phyloP scores from a whole-genome alignment of 1,140 invertebrate species.

The Drosophila azteca region DNA sequence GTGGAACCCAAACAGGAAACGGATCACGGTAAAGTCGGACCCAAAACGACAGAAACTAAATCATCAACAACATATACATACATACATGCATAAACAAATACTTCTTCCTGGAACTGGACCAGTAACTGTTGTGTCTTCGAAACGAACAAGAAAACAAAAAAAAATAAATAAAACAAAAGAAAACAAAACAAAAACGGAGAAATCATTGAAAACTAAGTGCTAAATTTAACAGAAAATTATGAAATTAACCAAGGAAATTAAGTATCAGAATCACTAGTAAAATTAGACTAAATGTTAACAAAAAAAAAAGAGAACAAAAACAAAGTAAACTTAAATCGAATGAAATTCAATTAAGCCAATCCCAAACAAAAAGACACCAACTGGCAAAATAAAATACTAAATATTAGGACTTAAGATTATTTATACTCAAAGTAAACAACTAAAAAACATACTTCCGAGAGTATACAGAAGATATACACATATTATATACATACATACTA shows the following conservation, averaged over 20 bases:
- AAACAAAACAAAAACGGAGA: slow-evolving; percentile 38
- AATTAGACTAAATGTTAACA: slow-evolving; percentile 64
- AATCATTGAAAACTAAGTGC: slow-evolving; percentile 78
- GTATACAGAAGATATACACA: slow-evolving; percentile 1
- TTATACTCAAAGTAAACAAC: slow-evolving; percentile 35
- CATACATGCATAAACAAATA: slow-evolving; percentile 36
- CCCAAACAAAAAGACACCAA: slow-evolving; percentile 17
- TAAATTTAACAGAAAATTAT: slow-evolving; percentile 50
- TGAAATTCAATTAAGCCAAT: slow-evolving; percentile 65
- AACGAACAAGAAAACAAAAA: slow-evolving; percentile 42
- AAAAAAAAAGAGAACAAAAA: neutral
- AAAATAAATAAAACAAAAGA: slow-evolving; percentile 39
- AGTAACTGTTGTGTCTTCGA: slow-evolving; percentile 84
- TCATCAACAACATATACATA: slow-evolving; percentile 41
- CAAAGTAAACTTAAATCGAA: slow-evolving; percentile 51
- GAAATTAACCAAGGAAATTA: slow-evolving; percentile 24
- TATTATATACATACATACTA: slow-evolving; percentile 8
- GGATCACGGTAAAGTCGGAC: slow-evolving; percentile 62
- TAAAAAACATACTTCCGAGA: slow-evolving; percentile 28
- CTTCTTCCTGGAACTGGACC: slow-evolving; percentile 84
- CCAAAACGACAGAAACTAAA: slow-evolving; percentile 18
- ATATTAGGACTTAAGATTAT: slow-evolving; percentile 30
- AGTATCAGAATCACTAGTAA: slow-evolving; percentile 56
- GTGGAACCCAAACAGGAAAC: neutral
- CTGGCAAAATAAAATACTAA: slow-evolving; percentile 14